phyloP scores from a whole-genome alignment of 2,888 invertebrate genomes.

The Drosophila gaucha region DNA sequence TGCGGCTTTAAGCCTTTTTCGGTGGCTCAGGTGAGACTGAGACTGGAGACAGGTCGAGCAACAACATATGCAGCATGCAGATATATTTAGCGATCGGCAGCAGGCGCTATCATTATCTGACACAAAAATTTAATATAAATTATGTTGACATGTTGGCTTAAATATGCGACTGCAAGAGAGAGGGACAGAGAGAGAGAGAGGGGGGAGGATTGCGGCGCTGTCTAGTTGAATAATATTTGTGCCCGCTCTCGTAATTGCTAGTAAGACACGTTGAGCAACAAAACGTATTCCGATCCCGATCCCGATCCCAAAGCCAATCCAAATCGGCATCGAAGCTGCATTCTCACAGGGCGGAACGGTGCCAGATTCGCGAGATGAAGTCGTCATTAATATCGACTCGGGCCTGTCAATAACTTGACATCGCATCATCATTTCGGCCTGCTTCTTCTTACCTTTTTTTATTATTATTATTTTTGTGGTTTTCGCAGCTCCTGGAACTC shows the following conservation, averaged over 20 bases:
- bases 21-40: conserved; percentile 32
- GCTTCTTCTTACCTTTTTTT: conserved; percentile 14
- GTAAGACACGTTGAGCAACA: conserved; percentile 64
- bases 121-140: conserved; percentile 82
- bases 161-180: conserved; percentile 52
- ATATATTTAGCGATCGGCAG: conserved; percentile 55
- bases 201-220: neutral
- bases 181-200: neutral
- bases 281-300: conserved; percentile 39
- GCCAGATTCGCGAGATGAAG: conserved; percentile 67
- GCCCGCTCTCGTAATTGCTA: conserved; percentile 56
- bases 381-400: conserved; percentile 80
- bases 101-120: conserved; percentile 82
- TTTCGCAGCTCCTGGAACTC: conserved; percentile 56
- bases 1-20: conserved; percentile 27
- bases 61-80: conserved; percentile 35
- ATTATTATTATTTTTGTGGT: conserved; percentile 2
- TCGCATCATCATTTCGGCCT: conserved; percentile 68
- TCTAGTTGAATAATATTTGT: conserved; percentile 52
- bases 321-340: conserved; percentile 8
- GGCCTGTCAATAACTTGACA: conserved; percentile 78
- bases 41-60: conserved; percentile 19
- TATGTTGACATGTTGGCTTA: conserved; percentile 83
- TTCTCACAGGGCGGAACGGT: conserved; percentile 24
- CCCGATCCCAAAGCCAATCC: conserved; percentile 8